A percentile compares a stretch with the other conserved stretches of the same genome.
Conservation (phyloP, 2,113 vertebrate species). For the Colinus virginianus region DNA sequence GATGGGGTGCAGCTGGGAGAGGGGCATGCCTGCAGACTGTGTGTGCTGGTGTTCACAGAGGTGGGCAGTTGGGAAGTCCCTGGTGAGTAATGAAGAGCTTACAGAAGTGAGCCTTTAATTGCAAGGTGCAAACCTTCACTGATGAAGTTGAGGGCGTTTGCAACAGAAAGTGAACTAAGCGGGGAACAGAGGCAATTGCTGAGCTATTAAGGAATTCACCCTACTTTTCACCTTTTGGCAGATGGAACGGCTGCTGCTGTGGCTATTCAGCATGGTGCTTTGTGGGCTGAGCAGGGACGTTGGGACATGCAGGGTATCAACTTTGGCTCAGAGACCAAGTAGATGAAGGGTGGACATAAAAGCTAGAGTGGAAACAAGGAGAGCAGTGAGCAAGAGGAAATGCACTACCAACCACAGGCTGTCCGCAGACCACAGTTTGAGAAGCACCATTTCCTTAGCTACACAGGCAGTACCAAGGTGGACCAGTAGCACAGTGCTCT, state of each 20-base stretch:
- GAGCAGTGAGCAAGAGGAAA: constrained; percentile 52
- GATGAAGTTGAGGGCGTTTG: neutral
- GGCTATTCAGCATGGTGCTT: neutral
- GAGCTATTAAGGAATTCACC: neutral
- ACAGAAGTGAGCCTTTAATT: neutral
- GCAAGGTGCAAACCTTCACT: neutral
- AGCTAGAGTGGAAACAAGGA: neutral
- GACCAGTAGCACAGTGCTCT: neutral
- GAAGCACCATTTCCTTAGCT: constrained; percentile 47
- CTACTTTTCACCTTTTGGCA: neutral
- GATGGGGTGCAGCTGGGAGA: neutral
- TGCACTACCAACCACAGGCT: constrained; percentile 45
- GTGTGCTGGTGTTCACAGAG: neutral
- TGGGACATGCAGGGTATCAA: accelerated
- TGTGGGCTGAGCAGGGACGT: neutral
- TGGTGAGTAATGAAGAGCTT: neutral
- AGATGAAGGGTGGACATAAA: neutral
- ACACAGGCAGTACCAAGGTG: neutral
- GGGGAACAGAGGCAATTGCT: neutral
- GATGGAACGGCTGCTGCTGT: neutral
- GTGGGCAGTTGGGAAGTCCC: neutral
- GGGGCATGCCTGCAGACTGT: neutral
- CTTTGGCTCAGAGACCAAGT: neutral
- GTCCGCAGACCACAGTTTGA: constrained; percentile 33
- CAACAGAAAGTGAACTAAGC: neutral